phyloP scores from a whole-genome alignment of 2,888 invertebrate genomes.

The Drosophila ochracea region DNA sequence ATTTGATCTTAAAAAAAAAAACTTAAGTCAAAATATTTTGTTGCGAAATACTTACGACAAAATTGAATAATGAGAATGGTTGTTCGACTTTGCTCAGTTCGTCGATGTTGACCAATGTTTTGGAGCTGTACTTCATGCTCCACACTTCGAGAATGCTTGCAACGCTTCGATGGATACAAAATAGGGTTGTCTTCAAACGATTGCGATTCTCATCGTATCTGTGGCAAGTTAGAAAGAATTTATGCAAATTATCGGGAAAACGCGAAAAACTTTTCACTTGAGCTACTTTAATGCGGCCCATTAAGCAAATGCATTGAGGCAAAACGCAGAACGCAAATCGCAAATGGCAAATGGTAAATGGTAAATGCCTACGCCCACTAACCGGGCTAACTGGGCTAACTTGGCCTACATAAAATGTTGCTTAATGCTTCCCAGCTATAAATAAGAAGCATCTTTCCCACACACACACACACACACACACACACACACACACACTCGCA shows the following conservation, averaged over 20 bases:
- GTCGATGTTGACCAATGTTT: conserved; percentile 83
- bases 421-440: conserved; percentile 71
- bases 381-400: conserved; percentile 2
- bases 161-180: conserved; percentile 93
- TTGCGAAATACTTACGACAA: conserved; percentile 73
- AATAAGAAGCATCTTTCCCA: conserved; percentile 52
- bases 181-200: conserved; percentile 88
- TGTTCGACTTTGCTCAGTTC: conserved; percentile 70
- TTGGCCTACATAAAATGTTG: conserved; percentile 67
- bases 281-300: conserved; percentile 72
- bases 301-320: conserved; percentile 69
- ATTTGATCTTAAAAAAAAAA: background rate
- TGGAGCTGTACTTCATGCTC: conserved; percentile 90
- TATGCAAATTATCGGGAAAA: conserved; percentile 65
- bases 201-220: conserved; percentile 85
- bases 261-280: conserved; percentile 70
- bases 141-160: conserved; percentile 92
- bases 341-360: conserved; percentile 4
- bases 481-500: conserved; percentile 13
- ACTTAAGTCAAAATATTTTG: background rate
- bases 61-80: conserved; percentile 84
- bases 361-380: conserved; percentile 25
- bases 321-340: conserved; percentile 27
- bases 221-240: conserved; percentile 10
- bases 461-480: background rate